Evolutionary conservation across 2,113 vertebrate genomes (phyloP).

Genomic region (Paradoxurus hermaphroditus): DNA sequence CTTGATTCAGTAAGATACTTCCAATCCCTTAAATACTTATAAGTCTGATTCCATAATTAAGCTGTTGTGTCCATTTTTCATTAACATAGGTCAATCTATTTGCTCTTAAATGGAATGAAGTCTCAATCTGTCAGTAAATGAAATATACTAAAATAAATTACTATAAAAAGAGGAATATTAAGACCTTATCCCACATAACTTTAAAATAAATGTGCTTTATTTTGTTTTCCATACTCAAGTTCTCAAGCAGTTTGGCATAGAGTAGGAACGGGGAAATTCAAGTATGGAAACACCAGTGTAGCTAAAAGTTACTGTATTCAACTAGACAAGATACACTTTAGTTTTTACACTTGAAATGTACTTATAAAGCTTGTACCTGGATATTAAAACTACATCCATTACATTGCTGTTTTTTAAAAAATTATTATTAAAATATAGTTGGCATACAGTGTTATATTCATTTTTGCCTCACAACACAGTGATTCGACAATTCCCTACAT

Average conservation of each 20-base stretch:
- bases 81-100: not conserved
- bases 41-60: not conserved
- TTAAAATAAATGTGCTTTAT: conserved; percentile 29
- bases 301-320: not conserved
- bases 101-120: not conserved
- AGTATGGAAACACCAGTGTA: not conserved
- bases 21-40: not conserved
- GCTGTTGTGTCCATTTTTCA: not conserved
- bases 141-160: not conserved
- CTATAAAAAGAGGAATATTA: not conserved
- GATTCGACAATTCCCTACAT: not conserved
- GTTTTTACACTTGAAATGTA: not conserved
- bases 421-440: not conserved
- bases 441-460: not conserved
- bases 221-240: conserved; percentile 42
- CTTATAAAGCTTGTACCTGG: not conserved
- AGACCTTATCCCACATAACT: not conserved
- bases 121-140: not conserved
- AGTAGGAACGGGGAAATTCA: not conserved
- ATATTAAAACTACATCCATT: not conserved
- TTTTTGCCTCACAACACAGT: not conserved
- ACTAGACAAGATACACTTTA: not conserved
- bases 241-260: not conserved
- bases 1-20: not conserved
- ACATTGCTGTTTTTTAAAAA: not conserved